A percentile compares a stretch with the other conserved stretches of the same genome.
These are phyloP conservation scores for Anadara kagoshimensis DNA, from an alignment of 1,140 invertebrate genomes.

Conservation along the genomic window DNA sequence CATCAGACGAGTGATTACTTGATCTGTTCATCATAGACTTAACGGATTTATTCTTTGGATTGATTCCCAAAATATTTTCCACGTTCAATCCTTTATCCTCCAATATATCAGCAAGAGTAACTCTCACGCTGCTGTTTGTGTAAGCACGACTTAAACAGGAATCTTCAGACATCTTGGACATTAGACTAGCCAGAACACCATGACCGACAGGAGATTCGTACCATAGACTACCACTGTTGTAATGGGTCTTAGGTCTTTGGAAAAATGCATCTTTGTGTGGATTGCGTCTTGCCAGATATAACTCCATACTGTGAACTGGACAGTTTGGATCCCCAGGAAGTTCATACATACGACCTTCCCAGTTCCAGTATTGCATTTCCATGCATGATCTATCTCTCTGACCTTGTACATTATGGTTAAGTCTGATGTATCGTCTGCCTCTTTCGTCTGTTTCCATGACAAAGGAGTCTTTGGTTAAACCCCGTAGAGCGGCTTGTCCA, in stretches of 20 bases:
- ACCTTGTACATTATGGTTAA: conserved; percentile 27
- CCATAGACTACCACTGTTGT: conserved; percentile 14
- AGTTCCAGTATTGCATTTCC: conserved; percentile 47
- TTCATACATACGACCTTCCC: conserved; percentile 43
- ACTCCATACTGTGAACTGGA: conserved; percentile 34
- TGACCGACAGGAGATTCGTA: conserved; percentile 43
- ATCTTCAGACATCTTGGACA: conserved; percentile 40
- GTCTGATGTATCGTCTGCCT: conserved; percentile 30
- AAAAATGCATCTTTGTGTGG: conserved; percentile 36
- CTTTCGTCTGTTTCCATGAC: conserved; percentile 33
- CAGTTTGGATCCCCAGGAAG: conserved; percentile 24
- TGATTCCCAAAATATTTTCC: conserved; percentile 32
- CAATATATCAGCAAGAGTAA: conserved; percentile 26
- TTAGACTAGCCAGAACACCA: conserved; percentile 34
- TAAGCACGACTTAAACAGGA: conserved; percentile 24
- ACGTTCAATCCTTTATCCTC: conserved; percentile 23
- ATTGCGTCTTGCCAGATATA: conserved; percentile 33
- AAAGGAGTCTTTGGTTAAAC: conserved; percentile 30
- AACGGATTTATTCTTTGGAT: conserved; percentile 33
- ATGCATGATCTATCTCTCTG: conserved; percentile 34
- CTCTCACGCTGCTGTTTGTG: conserved; percentile 34
- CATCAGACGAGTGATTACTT: conserved; percentile 16
- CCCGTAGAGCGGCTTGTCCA: conserved; percentile 35
- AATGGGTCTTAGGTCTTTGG: conserved; percentile 36
- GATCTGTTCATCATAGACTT: conserved; percentile 5